These are phyloP conservation scores for Brienomyrus longianalis DNA, from an alignment of 2,113 vertebrate genomes.

Conservation along the genomic window DNA sequence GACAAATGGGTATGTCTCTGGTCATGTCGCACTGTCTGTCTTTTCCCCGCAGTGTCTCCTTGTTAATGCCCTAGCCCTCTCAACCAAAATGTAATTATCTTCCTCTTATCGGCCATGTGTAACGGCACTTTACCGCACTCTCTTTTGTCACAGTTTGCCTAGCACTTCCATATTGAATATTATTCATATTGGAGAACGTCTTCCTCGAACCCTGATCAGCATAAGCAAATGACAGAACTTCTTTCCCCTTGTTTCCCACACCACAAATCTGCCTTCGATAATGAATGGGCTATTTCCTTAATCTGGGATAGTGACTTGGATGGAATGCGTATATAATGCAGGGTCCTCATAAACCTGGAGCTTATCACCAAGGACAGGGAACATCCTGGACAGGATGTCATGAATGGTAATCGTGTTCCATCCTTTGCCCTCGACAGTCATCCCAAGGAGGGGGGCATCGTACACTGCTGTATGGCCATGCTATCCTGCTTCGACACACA, in stretches of 20 bases:
- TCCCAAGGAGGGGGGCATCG: slow-evolving; percentile 85
- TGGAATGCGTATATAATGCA: neutral
- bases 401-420: slow-evolving; percentile 12
- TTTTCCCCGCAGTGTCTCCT: neutral
- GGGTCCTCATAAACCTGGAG: neutral
- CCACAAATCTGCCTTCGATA: neutral
- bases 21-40: neutral
- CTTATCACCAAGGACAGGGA: neutral
- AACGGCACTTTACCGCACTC: neutral
- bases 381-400: neutral
- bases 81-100: neutral
- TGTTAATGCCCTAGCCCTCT: neutral
- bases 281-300: neutral
- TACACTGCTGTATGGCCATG: slow-evolving; percentile 82
- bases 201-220: neutral
- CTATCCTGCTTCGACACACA: slow-evolving; percentile 81
- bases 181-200: neutral
- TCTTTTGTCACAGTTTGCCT: neutral
- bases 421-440: slow-evolving; percentile 53
- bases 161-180: neutral
- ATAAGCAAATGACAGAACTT: neutral
- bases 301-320: neutral
- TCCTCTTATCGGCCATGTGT: neutral
- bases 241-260: neutral
- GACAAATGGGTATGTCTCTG: slow-evolving; percentile 67